A percentile compares a stretch with the other conserved stretches of the same genome.
Conservation (phyloP, 2,797 vertebrate species). For the Sebastes variabilis region DNA sequence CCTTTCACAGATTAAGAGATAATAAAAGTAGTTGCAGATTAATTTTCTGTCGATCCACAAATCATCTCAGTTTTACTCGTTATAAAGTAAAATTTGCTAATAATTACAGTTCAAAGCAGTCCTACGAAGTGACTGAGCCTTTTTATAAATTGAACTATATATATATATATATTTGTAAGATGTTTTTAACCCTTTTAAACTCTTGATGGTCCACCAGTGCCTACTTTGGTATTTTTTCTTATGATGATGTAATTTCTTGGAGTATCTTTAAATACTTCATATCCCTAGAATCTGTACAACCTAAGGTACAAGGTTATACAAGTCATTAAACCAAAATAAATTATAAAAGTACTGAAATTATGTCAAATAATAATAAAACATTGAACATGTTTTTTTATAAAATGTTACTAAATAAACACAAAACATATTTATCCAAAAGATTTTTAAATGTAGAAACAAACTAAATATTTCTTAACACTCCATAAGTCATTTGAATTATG, state of each 20-base stretch:
- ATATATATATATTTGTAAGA: neutral
- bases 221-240: neutral
- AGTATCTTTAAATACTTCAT: neutral
- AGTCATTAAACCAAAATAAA: neutral
- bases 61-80: neutral
- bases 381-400: too few relatives aligned
- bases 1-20: neutral
- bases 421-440: neutral
- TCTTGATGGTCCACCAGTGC: too few relatives aligned
- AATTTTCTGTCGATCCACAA: neutral
- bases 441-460: neutral
- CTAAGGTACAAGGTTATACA: neutral
- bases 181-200: neutral
- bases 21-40: neutral
- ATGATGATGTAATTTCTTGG: neutral
- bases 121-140: neutral
- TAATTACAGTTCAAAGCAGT: neutral
- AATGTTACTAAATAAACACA: neutral
- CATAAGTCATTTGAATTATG: neutral
- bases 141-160: neutral
- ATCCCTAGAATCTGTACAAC: neutral
- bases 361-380: neutral
- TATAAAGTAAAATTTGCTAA: neutral
- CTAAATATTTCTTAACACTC: neutral
- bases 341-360: neutral